These are phyloP conservation scores for Calypte anna DNA, from an alignment of 2,113 vertebrate genomes.

Conservation along the genomic window DNA sequence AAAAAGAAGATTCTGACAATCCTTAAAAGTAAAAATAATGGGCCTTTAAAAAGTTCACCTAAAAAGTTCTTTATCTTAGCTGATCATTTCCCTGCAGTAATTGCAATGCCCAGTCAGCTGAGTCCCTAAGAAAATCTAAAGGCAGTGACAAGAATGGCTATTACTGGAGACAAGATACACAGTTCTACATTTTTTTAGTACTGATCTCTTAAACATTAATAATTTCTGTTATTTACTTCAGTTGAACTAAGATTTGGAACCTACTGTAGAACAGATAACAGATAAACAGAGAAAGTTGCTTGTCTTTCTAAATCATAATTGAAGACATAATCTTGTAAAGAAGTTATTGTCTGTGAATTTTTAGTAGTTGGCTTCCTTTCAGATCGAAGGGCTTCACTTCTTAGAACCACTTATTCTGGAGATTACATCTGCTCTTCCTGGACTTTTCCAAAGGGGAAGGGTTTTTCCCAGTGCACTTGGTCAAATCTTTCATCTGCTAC, in stretches of 20 bases:
- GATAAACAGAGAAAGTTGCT: background rate
- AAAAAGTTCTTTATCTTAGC: background rate
- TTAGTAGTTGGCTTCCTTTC: background rate
- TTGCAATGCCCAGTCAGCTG: background rate
- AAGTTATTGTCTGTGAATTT: background rate
- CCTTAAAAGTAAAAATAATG: background rate
- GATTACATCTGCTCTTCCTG: background rate
- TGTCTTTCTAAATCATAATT: background rate
- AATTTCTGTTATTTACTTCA: background rate
- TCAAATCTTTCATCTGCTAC: background rate
- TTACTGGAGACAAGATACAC: background rate
- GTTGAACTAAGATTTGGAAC: background rate
- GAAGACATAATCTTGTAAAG: background rate
- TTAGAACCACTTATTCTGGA: background rate
- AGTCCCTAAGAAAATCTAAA: background rate
- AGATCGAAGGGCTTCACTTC: slow-evolving; percentile 12
- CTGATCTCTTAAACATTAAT: background rate
- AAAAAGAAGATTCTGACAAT: background rate
- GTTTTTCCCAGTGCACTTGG: background rate
- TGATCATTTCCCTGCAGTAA: background rate
- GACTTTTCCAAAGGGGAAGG: background rate
- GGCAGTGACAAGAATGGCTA: background rate
- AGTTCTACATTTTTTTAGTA: background rate
- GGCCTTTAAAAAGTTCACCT: background rate
- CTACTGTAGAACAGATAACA: background rate